Evolutionary conservation across 2,797 vertebrate genomes (phyloP).

Genomic region (Notolepis coatsorum): DNA sequence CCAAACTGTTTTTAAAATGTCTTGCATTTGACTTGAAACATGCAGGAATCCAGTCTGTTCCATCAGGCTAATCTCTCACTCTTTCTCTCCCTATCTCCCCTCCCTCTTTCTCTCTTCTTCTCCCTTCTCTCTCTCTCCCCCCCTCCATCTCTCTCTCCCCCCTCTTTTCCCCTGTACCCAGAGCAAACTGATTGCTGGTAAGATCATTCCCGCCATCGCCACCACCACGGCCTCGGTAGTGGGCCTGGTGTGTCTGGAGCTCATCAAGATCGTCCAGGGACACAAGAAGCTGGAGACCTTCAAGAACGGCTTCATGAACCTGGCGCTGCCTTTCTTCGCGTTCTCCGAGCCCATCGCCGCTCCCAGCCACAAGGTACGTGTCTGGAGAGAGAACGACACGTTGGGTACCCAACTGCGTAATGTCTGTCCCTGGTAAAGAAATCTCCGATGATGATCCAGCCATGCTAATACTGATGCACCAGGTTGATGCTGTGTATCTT

Average conservation of each 20-base stretch:
- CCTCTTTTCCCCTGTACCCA: slow-evolving; percentile 45
- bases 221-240: slow-evolving; percentile 93
- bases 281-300: slow-evolving; percentile 88
- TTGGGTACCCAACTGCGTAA: fast-evolving
- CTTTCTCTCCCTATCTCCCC: too few species aligned
- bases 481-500: too few species aligned
- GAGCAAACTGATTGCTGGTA: slow-evolving; percentile 97
- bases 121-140: too few species aligned
- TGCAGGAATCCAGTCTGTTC: too few species aligned
- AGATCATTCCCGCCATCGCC: slow-evolving; percentile 97
- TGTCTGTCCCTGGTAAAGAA: not conserved
- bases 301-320: slow-evolving; percentile 96
- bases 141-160: not conserved
- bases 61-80: not conserved
- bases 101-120: too few species aligned
- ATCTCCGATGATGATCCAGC: too few species aligned
- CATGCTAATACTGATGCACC: too few species aligned
- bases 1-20: too few species aligned
- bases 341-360: slow-evolving; percentile 94
- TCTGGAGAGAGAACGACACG: not conserved
- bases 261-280: slow-evolving; percentile 92
- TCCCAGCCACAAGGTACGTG: slow-evolving; percentile 89
- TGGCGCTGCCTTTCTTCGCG: slow-evolving; percentile 94
- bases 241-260: slow-evolving; percentile 93
- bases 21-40: too few species aligned